Conservation (phyloP, 2,113 vertebrate genomes). For the Eurypyga helias region DNA sequence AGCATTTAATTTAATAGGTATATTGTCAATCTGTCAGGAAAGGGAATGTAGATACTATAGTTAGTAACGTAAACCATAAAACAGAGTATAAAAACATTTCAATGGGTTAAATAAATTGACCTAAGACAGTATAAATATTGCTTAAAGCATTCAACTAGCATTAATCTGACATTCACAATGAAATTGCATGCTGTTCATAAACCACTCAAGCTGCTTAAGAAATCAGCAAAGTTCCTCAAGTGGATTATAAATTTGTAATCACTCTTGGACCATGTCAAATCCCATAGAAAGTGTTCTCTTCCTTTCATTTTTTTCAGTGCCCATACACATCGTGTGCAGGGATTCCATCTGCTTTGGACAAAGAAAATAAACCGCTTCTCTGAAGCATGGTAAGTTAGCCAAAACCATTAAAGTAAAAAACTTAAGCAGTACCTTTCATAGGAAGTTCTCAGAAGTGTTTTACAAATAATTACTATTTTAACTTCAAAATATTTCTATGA, state of each 20-base stretch:
- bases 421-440: background rate
- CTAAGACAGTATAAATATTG: slow-evolving; percentile 43
- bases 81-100: slow-evolving; percentile 21
- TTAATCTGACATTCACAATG: slow-evolving; percentile 60
- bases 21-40: slow-evolving; percentile 74
- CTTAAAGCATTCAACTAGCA: slow-evolving; percentile 41
- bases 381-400: background rate
- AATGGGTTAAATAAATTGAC: slow-evolving; percentile 57
- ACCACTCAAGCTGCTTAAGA: slow-evolving; percentile 63
- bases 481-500: background rate
- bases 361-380: background rate
- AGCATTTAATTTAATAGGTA: slow-evolving; percentile 87
- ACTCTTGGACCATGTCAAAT: slow-evolving; percentile 61
- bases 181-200: slow-evolving; percentile 60
- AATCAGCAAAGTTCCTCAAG: slow-evolving; percentile 49
- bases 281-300: slow-evolving; percentile 41
- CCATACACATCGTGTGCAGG: background rate
- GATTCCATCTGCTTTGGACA: slow-evolving; percentile 15
- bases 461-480: background rate
- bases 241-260: slow-evolving; percentile 71
- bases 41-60: background rate
- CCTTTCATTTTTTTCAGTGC: background rate
- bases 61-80: slow-evolving; percentile 51
- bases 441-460: background rate
- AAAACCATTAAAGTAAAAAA: background rate